Evolutionary conservation across 2,113 vertebrate genomes (phyloP), one percentile per base, ranked within the genome.

Genomic region (Scartelaos histophorus): DNA sequence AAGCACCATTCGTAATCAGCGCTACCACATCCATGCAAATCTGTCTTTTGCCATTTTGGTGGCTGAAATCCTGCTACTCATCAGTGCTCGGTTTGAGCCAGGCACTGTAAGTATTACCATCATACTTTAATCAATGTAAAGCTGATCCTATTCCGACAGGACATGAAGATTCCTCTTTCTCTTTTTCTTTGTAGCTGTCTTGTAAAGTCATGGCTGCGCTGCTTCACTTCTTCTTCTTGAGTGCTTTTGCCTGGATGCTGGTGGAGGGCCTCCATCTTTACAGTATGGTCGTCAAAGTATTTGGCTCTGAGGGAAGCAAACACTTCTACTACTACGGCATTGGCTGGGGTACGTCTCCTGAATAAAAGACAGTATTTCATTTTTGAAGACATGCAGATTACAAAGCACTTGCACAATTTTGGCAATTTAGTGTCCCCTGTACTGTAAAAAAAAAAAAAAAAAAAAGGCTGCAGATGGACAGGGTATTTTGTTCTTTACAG

Each of bases 1-100:
- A 60, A 97, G 95, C 81, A 97, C 96, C 82, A 97, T 99, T 66
- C 92, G 95, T 56, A 99, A 96, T 90, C 97, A 98, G 72, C 95
- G 97, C 54, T 97, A 98, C 88, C 98, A 98, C 85, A 99, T 99
- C 88, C 98, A 99, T 0, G 96, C 96, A 88, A 99, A 98, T 85
- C 90, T 99, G 76, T 96, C 96, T 47, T 96, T 95, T 0, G 94
- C 98, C 3, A 94, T 99, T 73, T 90, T 99, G 74, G 94, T 98
- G 88, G 97, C 96, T 9, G 95, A 99, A 92, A 93, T 96, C 51
- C 87, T 98, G 71, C 93, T 99, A 72, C 96, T 99, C 46, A 83
- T 95, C 92, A 99, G 97, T 74, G 95, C 97, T 83, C 92, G 90
- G 68, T 93, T 96, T 22, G 91, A 93, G 25, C 94, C 95, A 0